Percentiles rank a stretch among this genome's conserved stretches.
Evolutionary conservation across 2,113 vertebrate species (phyloP).

Genomic region (Oxyura jamaicensis): DNA sequence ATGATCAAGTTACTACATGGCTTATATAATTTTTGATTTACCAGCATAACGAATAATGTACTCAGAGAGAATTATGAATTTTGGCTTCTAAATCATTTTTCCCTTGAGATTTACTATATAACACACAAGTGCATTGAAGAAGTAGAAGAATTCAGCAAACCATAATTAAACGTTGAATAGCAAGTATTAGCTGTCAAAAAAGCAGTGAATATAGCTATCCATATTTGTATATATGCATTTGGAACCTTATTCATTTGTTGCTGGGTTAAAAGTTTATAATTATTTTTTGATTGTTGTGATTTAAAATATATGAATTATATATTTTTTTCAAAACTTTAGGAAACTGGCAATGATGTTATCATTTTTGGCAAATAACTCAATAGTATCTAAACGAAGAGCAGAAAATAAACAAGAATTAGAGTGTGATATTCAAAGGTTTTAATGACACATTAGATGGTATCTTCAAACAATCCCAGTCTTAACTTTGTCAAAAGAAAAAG

Average conservation of each 20-base stretch:
- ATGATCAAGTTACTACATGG: constrained; percentile 48
- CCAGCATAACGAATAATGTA: neutral
- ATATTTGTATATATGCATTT: neutral
- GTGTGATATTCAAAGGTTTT: constrained; percentile 7
- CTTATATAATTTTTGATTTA: constrained; percentile 25
- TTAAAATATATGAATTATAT: neutral
- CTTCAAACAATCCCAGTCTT: constrained; percentile 28
- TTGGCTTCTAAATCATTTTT: neutral
- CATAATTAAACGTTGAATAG: neutral
- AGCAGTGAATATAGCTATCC: neutral
- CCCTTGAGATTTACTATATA: neutral
- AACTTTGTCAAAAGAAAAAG: constrained; percentile 22
- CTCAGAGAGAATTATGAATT: constrained; percentile 23
- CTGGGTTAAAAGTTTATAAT: neutral
- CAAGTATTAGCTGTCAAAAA: neutral
- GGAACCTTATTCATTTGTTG: constrained; percentile 3
- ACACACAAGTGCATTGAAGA: neutral
- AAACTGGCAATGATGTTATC: neutral
- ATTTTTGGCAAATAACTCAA: neutral
- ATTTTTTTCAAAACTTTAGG: neutral
- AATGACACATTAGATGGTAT: constrained; percentile 7
- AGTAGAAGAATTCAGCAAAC: neutral
- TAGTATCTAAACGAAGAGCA: neutral
- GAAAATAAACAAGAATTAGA: neutral
- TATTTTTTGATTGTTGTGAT: neutral